Evolutionary conservation across 2,888 invertebrate species (phyloP).

Genomic region (Hydraecia micacea): DNA sequence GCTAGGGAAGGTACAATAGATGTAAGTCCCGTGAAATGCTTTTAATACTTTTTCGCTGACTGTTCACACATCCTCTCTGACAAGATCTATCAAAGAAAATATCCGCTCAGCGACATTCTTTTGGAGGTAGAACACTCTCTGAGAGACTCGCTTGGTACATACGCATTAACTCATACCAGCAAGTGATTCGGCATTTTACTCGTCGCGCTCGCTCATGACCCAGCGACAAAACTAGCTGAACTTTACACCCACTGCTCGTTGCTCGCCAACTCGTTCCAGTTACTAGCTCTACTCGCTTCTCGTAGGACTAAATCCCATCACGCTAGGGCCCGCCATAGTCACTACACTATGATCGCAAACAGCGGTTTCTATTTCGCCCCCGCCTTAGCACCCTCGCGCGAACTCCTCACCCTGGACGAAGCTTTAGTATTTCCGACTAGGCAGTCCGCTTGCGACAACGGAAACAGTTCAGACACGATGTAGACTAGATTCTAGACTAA

Average conservation of each 20-base stretch:
- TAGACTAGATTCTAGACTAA: constrained; percentile 42
- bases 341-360: background rate
- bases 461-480: constrained; percentile 31
- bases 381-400: background rate
- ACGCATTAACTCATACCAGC: background rate
- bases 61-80: background rate
- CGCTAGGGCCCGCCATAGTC: background rate
- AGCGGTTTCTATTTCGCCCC: background rate
- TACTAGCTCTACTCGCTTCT: background rate
- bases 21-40: background rate
- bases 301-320: background rate
- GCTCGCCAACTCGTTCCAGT: background rate
- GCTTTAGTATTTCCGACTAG: constrained; percentile 21
- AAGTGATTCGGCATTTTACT: background rate
- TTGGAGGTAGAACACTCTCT: background rate
- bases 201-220: background rate
- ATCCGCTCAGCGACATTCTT: background rate
- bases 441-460: constrained; percentile 25
- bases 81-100: background rate
- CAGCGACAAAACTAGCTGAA: background rate
- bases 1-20: background rate
- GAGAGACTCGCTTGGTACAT: background rate
- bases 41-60: background rate
- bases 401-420: background rate
- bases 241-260: background rate